Conservation (phyloP, 2,797 vertebrate species). For the Protosalanx chinensis region DNA sequence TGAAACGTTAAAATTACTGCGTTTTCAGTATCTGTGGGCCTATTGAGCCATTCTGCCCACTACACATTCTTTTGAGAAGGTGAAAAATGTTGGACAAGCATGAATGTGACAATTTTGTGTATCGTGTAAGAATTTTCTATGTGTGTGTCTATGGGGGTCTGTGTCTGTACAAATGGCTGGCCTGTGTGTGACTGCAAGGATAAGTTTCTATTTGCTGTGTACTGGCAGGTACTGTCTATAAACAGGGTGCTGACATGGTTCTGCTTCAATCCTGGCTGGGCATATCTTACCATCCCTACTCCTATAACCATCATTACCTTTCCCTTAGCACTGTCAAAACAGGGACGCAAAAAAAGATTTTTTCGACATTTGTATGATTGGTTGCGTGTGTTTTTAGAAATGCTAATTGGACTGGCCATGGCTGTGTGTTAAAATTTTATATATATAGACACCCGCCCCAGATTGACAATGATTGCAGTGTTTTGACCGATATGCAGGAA, state of each 20-base stretch:
- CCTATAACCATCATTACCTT: constrained; percentile 69
- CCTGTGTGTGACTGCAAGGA: background rate
- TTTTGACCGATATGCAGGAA: constrained; percentile 63
- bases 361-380: constrained; percentile 50
- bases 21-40: too few species aligned
- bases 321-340: constrained; percentile 64
- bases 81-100: too few species aligned
- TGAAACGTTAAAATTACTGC: too few species aligned
- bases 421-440: constrained; percentile 12
- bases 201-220: constrained; percentile 61
- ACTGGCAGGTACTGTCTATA: constrained; percentile 59
- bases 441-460: constrained; percentile 61
- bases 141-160: too few species aligned
- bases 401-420: constrained; percentile 57
- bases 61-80: too few species aligned
- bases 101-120: too few species aligned
- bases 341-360: constrained; percentile 60
- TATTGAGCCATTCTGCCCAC: too few species aligned
- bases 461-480: constrained; percentile 72
- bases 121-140: too few species aligned
- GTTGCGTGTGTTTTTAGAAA: constrained; percentile 66
- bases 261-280: constrained; percentile 64
- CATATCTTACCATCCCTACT: constrained; percentile 70
- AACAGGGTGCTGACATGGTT: constrained; percentile 61
- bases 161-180: too few species aligned